Evolutionary conservation across 2,888 invertebrate genomes (phyloP), one percentile per base, ranked within the genome.

Genomic region (Anoplius nigerrimus): DNA sequence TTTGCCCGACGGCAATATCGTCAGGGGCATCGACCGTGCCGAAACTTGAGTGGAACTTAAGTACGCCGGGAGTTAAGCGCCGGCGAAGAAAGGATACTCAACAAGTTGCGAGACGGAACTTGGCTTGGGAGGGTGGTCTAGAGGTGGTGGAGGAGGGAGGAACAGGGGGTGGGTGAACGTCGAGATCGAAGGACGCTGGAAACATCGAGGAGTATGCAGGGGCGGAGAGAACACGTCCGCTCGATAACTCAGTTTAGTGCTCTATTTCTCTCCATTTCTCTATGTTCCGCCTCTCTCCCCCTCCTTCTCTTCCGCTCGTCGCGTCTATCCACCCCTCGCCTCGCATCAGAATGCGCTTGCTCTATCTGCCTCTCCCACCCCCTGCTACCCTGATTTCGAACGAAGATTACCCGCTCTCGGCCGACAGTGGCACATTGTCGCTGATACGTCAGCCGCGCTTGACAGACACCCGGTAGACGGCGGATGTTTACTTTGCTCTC

Each of bases 241-340:
- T 65, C 71, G 62, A 74, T 71, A 74, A 71, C 62, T 69, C 66
- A 61, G 46, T 57, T 61, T 24, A 42, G 53, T 46, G 15, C 18
- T 18, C 54, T 62, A 27, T 45, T 22, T 34, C 34, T 34, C 52
- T 60, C 62, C 62, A 51, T 62, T 56, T 11, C 27, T 20, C 24
- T 15, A 34, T 34, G 34, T 34, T 34, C 34, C 8, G 34, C 34
- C 34, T 24, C 34, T 55, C 24, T 24, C 55, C 27, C 27, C 34
- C 55, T 34, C 34, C 11, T 34, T 34, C 34, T 11, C 34, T 34
- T 34, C 34, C 4, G 4, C 1, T 6, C 34, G 6, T 34, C n/a
- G n/a, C n/a, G 11, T 34, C 34, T 34, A 34, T 34, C 34, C 11
- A 13, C 11, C 34, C 34, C 8, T 34, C 34, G 8, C 8, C 34